Base-by-base conservation (phyloP, 2,113 vertebrate species). In the Plectropomus leopardus region DNA sequence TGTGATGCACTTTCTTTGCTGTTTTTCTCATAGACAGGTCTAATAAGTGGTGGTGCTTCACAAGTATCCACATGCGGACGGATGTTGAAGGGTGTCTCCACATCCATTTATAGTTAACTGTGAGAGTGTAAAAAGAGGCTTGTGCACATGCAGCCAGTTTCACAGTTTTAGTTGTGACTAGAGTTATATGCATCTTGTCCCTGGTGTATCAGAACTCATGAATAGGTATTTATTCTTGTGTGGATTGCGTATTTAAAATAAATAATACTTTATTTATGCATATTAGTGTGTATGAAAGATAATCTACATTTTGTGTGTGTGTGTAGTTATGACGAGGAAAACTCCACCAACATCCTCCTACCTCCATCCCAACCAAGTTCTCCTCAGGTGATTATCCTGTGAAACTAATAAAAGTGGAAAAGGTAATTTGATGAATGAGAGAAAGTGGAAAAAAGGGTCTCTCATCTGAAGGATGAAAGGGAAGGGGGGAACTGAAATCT, bases 391-490 rank as follows among this genome's bases (percentile, higher is more conserved):
- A 84, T 89, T 88, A 85, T 82, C 66, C 50, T 24, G 45, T 65
- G 64, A 80, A 78, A 72, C 48, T 84, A 84, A 88, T 83, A 67
- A 74, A 85, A 85, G 82, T 72, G 74, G 72, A 72, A 77, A 59
- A 65, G 55, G 48, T 76, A 76, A 89, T 82, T 82, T 78, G 84
- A 84, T 68, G 75, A 85, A 77, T 77, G 59, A 80, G 73, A 78
- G 80, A 78, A 88, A 73, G 76, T 76, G 80, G 80, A 64, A 61
- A 32, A 59, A 45, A 61, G 67, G 40, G 76, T 75, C 67, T 84
- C 44, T 72, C 75, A 67, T 81, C 64, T 85, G 60, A 65, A 70
- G 80, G 84, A 91, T 91, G 80, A 92, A 92, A 90, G 83, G 34
- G 24, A 72, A 68, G 76, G 42, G 16, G 19, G 72, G 36, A 81